Evolutionary conservation across 2,113 vertebrate genomes (phyloP), one percentile per base, ranked within the genome.

Genomic region (Pelvicachromis taeniatus): DNA sequence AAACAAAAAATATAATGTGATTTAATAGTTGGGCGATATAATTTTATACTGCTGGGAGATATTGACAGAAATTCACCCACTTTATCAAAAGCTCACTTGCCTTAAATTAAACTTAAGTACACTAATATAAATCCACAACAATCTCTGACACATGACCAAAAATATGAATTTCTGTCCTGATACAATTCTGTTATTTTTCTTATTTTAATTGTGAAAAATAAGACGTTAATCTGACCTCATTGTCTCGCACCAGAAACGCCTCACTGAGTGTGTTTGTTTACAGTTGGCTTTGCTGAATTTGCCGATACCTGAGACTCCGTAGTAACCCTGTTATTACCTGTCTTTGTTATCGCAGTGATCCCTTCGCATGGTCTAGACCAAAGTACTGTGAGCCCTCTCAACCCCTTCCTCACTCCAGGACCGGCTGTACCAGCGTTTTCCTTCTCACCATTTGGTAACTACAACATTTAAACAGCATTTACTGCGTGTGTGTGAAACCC

Each of bases 391-490:
- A 89, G 23, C 50, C 91, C 87, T 55, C 75, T 92, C 53, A 94
- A 94, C 81, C 92, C 94, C 7, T 94, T 94, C 42, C 89, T 91
- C 77, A 9, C 6, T 53, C 63, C 83, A 42, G 88, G 61, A 86
- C 11, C 87, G 5, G 1, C 50, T 1, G 29, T 68, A 7, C 85
- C 94, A 7, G 81, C 68, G 1, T 95, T 95, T 63, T 31, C 78
- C 55, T 88, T 95, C 58, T 93, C 94, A 21, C 87, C 94, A 3
- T 91, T 92, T 31, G 93, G 95, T 96, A 90, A 94, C 77, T 83
- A n/a, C 82, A 75, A 48, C 9, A 50, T 61, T 23, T 50, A 29
- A 26, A 35, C 6, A 33, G 33, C 31, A 23, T 77, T 77, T 52
- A 16, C 26, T 4, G 2, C 14, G 17, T 4, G 9, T 73, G 65